Conservation (phyloP, 2,797 vertebrate species). For the Zalophus californianus region DNA sequence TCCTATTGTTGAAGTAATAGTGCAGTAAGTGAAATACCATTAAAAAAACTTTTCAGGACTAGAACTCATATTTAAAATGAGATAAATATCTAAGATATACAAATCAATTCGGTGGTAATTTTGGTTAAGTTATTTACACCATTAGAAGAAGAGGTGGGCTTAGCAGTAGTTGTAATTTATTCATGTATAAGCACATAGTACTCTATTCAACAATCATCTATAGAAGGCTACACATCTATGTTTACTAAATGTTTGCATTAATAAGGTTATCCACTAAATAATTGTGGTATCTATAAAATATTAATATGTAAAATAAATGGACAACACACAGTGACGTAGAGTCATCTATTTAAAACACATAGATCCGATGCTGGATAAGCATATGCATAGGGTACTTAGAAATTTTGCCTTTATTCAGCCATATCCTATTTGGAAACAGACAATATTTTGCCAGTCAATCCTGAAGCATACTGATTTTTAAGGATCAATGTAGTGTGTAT, state of each 20-base stretch:
- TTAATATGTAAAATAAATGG: neutral
- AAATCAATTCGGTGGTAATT: conserved; percentile 36
- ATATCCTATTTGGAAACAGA: neutral
- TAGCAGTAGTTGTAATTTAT: conserved; percentile 54
- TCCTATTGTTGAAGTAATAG: neutral
- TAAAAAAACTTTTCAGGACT: neutral
- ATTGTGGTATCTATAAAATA: neutral
- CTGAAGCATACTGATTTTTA: neutral
- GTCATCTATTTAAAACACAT: neutral
- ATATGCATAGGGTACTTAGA: neutral
- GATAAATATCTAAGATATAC: neutral
- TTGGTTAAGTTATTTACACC: conserved; percentile 14
- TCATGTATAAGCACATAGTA: conserved; percentile 19
- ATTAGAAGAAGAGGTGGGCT: neutral
- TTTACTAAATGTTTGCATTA: conserved; percentile 24
- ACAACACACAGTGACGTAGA: neutral
- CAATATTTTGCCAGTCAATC: neutral
- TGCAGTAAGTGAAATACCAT: neutral
- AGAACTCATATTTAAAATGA: conserved; percentile 46
- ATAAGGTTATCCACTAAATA: neutral
- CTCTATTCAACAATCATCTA: conserved; percentile 22
- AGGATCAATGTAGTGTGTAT: neutral
- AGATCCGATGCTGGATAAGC: neutral
- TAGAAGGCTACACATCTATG: neutral
- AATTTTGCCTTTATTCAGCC: neutral